Base-by-base conservation (phyloP, 2,888 invertebrate genomes). In the Agonopterix alstromeriana region DNA sequence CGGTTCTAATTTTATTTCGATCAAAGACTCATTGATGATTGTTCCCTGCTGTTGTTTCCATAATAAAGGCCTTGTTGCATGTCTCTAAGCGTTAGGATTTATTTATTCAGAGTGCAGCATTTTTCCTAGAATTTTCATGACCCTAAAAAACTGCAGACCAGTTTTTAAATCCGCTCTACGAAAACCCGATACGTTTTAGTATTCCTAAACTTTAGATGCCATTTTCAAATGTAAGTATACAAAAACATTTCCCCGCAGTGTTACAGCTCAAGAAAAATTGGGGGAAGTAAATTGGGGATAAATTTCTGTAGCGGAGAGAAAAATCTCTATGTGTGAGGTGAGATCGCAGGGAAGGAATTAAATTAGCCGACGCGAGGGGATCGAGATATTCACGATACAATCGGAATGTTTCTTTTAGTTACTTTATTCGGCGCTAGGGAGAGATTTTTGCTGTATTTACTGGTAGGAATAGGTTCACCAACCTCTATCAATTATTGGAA, bases 331-430 rank as follows among this genome's bases (percentile, higher is more conserved):
- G 61, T 62, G 57, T 55, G 60, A 54, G 58, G 56, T 56, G 58
- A 61, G 62, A 56, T 56, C 54, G 55, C 55, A 50, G 58, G 55
- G 56, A 55, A 56, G 51, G 57, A 63, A 68, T 68, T 63, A 60
- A 68, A 67, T 68, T 67, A 67, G 61, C 49, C 45, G 42, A 36
- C 44, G 47, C 53, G 42, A 42, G 59, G 55, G 57, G 60, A 58
- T 57, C 53, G 55, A 48, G 51, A 56, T 35, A 42, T 35, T 42
- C 42, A 47, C 45, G 54, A 60, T 67, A 66, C 57, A 60, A 56
- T 57, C 57, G 57, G 56, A 59, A 70, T 65, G 62, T 61, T 65
- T 67, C 62, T 65, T 63, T 66, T 67, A 65, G 63, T 60, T 61
- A 62, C 63, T 61, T 51, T 42, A 45, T 50, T 46, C 7, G 5